phyloP scores from a whole-genome alignment of 1,140 invertebrate genomes.

The Notospermus geniculatus region DNA sequence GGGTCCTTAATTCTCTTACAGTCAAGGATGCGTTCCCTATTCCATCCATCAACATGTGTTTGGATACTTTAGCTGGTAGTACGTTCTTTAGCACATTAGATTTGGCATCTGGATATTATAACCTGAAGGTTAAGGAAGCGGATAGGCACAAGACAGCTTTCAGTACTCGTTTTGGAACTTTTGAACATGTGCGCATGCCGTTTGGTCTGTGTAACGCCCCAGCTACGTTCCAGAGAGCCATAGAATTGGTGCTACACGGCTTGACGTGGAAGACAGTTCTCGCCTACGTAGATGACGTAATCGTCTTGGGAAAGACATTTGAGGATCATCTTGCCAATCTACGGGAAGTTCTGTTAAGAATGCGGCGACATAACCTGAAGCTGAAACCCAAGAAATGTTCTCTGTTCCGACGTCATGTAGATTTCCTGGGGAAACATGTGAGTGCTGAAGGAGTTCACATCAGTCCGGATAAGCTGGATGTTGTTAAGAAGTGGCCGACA shows the following conservation, averaged over 20 bases:
- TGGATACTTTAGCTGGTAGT: constrained; percentile 45
- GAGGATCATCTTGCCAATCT: constrained; percentile 14
- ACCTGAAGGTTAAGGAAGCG: constrained; percentile 41
- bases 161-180: constrained; percentile 23
- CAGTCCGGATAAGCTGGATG: constrained; percentile 33
- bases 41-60: constrained; percentile 54
- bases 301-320: constrained; percentile 11
- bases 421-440: constrained; percentile 31
- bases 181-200: constrained; percentile 20
- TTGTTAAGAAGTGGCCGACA: constrained; percentile 31
- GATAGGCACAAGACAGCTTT: constrained; percentile 49
- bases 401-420: constrained; percentile 18
- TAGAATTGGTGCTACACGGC: constrained; percentile 15
- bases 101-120: constrained; percentile 38
- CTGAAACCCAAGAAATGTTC: constrained; percentile 27
- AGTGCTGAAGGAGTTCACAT: constrained; percentile 23
- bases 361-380: constrained; percentile 27
- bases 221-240: constrained; percentile 27
- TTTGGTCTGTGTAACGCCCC: constrained; percentile 29
- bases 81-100: constrained; percentile 56
- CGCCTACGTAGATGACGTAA: constrained; percentile 10
- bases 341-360: constrained; percentile 21
- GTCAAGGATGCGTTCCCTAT: constrained; percentile 59
- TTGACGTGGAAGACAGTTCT: constrained; percentile 14
- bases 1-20: constrained; percentile 52